Evolutionary conservation across 2,113 vertebrate species (phyloP).

Genomic region (Pelmatolapia mariae): DNA sequence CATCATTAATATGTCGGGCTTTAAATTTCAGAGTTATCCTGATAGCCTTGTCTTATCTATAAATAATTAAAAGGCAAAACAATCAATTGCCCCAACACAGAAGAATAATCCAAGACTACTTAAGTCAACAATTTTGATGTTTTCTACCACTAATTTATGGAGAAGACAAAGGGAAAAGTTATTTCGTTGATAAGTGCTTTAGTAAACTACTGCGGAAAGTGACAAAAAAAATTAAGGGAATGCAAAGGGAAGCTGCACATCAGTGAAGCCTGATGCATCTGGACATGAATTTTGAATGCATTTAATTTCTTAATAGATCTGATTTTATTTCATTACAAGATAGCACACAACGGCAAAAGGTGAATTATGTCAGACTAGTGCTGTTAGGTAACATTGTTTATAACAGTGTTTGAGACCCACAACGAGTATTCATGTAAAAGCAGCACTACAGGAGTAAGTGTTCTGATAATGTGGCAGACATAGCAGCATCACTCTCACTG

Average conservation of each 20-base stretch:
- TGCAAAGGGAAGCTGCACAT: not conserved
- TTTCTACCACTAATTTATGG: not conserved
- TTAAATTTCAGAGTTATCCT: not conserved
- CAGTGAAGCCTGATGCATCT: not conserved
- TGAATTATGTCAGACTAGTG: not conserved
- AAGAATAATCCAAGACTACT: not conserved
- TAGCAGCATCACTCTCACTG: conserved; percentile 80
- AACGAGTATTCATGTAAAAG: conserved; percentile 73
- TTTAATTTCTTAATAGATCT: not conserved
- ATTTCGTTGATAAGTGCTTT: not conserved
- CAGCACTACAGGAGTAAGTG: conserved; percentile 83
- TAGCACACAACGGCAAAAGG: not conserved
- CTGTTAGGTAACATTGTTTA: not conserved
- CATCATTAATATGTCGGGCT: not conserved
- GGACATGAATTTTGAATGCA: not conserved
- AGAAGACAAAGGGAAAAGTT: not conserved
- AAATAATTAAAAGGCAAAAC: not conserved
- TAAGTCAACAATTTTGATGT: not conserved
- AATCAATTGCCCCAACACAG: not conserved
- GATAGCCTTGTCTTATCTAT: not conserved
- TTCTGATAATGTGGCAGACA: conserved; percentile 73
- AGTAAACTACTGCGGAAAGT: not conserved
- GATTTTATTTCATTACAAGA: not conserved
- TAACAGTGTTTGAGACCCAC: not conserved
- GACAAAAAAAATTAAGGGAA: not conserved